phyloP scores from a whole-genome alignment of 1,140 invertebrate genomes.

The Bombus difficillimus region DNA sequence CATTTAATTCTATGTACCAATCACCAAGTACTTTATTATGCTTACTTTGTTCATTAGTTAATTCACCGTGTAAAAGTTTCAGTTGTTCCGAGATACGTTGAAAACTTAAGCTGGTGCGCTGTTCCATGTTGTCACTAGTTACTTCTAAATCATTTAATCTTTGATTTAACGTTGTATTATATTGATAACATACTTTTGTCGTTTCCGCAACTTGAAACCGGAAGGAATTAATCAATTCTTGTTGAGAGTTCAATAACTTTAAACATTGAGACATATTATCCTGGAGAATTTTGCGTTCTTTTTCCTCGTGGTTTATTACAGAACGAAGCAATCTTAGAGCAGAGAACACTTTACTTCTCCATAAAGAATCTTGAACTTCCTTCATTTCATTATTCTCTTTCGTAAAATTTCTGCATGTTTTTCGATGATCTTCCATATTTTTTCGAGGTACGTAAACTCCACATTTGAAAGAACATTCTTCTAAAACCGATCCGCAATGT shows the following conservation, averaged over 20 bases:
- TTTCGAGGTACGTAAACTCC: conserved; percentile 86
- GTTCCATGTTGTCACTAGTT: conserved; percentile 52
- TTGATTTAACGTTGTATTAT: conserved; percentile 24
- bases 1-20: conserved; percentile 72
- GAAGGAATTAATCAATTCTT: conserved; percentile 51
- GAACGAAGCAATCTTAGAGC: conserved; percentile 66
- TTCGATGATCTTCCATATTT: conserved; percentile 83
- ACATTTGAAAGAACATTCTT: conserved; percentile 86
- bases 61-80: conserved; percentile 51
- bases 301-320: conserved; percentile 62
- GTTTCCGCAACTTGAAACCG: conserved; percentile 53
- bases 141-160: conserved; percentile 61
- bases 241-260: conserved; percentile 43
- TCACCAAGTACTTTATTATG: conserved; percentile 35
- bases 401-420: conserved; percentile 78
- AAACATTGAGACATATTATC: conserved; percentile 46
- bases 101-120: conserved; percentile 54
- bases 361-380: conserved; percentile 47
- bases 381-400: conserved; percentile 27
- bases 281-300: conserved; percentile 61
- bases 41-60: conserved; percentile 44
- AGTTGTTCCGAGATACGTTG: conserved; percentile 58
- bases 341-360: conserved; percentile 70
- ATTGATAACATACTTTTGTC: conserved; percentile 40
- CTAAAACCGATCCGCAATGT: conserved; percentile 86